Base-by-base conservation (phyloP, 2,113 vertebrate species). In the Apodemus speciosus region DNA sequence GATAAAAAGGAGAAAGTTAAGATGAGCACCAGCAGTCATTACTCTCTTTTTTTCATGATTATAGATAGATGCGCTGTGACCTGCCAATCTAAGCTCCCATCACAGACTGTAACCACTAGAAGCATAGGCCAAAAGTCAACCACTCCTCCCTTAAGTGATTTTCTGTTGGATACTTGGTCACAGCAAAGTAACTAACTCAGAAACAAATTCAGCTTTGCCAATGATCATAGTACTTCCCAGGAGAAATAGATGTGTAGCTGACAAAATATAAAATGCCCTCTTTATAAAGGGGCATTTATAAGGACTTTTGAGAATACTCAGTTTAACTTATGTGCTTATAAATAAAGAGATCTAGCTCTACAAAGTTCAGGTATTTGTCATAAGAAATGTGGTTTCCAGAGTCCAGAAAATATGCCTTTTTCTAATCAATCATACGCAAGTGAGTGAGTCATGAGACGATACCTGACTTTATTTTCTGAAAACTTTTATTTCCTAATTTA, bases 351-450 rank as follows among this genome's bases (percentile, higher is more conserved):
- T n/a, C 6, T 2, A 93, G 3, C 20, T 7, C n/a, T 62, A 68
- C 32, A 89, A 2, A 81, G 51, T 76, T 90, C 43, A 88, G 62
- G 71, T 81, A 64, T 56, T 88, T 93, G 35, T 95, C 38, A 89
- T 38, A 21, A 79, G 62, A 38, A 53, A 80, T n/a, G 11, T 16
- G 49, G 13, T 53, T 88, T 88, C 51, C 25, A 62, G 66, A 77
- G 6, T 80, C 35, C n/a, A 58, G 4, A 79, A 20, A 18, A 13
- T 8, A 58, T 21, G 3, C 0, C 2, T 7, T 62, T 62, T 60
- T 90, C 49, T 53, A 77, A 76, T 16, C 56, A 68, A 79, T 16
- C 43, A 60, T 18, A 88, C 10, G 80, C 43, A 49, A 81, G 64
- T 72, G 85, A 38, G 72, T 2, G 53, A 9, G 7, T 89, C 80